Evolutionary conservation across 2,797 vertebrate genomes (phyloP), one percentile per base, ranked within the genome.

Genomic region (Falco cherrug): DNA sequence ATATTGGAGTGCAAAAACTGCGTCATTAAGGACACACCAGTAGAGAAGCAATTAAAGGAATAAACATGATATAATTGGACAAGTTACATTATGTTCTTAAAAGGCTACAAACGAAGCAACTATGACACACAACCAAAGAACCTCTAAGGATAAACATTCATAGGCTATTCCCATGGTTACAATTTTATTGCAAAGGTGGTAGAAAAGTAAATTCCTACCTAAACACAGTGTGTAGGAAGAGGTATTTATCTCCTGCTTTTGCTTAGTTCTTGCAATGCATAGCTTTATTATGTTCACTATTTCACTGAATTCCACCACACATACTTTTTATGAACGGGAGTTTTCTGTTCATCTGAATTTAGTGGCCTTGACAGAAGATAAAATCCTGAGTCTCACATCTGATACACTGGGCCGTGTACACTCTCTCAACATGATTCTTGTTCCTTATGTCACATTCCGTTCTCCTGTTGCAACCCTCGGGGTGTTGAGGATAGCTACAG

Each of bases 31-130:
- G 75, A 87, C 16, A 31, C 39, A 69, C 65, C 45, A 95, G 71
- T 87, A 93, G 68, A 94, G 91, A 97, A 88, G n/a, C 63, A 95
- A 95, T 97, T 97, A 94, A 96, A 96, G 97, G 95, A 95, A 95
- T 74, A 96, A 97, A 97, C 53, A 61, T 47, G 69, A 56, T 89
- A 96, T 86, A 94, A 95, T 84, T 84, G 82, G 85, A 57, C 67
- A 94, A 90, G 56, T 90, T 96, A 61, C 94, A 90, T 97, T 95
- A 71, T 64, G 50, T 65, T 93, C 92, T 97, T 96, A 93, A 96
- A 94, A 63, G 24, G 77, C 88, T 93, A 90, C 26, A 95, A 71
- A 87, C 78, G 68, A 96, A 96, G 67, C 15, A 85, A 79, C 45
- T 80, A 6, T 60, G 33, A 68, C 12, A 4, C 68, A 67, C 45